phyloP scores from a whole-genome alignment of 2,888 invertebrate genomes.

The Blastobasis lacticolella region DNA sequence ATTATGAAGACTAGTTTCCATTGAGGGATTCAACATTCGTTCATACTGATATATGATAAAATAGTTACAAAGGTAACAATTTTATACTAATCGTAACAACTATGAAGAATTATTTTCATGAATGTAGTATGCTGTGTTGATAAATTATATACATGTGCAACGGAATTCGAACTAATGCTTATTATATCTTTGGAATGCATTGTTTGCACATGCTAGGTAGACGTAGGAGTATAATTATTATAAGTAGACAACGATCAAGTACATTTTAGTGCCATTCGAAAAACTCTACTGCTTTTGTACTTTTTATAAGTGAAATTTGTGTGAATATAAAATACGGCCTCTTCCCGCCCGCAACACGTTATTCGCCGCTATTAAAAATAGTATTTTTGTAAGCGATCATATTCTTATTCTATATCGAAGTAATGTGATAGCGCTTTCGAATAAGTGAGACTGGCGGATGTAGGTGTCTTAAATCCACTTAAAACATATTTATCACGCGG shows the following conservation, averaged over 20 bases:
- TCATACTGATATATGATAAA: too few species aligned
- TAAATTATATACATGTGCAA: too few species aligned
- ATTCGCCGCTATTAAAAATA: slow-evolving; percentile 39
- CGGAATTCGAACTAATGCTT: too few species aligned
- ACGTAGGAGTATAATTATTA: background rate
- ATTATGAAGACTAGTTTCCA: too few species aligned
- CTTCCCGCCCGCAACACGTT: slow-evolving; percentile 40
- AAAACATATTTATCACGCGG: slow-evolving; percentile 70
- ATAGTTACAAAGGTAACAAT: too few species aligned
- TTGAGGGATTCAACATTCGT: too few species aligned
- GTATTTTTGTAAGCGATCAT: slow-evolving; percentile 59
- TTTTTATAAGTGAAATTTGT: slow-evolving; percentile 1
- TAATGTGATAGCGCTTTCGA: slow-evolving; percentile 60
- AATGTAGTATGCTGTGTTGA: too few species aligned
- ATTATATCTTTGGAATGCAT: background rate
- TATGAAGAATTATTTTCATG: too few species aligned
- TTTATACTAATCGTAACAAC: too few species aligned
- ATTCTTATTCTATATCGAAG: slow-evolving; percentile 35
- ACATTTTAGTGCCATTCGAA: slow-evolving; percentile 59
- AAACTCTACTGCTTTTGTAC: slow-evolving; percentile 25
- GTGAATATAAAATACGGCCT: slow-evolving; percentile 30
- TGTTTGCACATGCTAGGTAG: background rate
- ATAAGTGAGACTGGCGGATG: slow-evolving; percentile 43
- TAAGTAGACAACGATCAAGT: slow-evolving; percentile 36
- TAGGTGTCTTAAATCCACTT: slow-evolving; percentile 60